Evolutionary conservation across 2,888 invertebrate genomes (phyloP).

Genomic region (Cryptocephalus primarius): DNA sequence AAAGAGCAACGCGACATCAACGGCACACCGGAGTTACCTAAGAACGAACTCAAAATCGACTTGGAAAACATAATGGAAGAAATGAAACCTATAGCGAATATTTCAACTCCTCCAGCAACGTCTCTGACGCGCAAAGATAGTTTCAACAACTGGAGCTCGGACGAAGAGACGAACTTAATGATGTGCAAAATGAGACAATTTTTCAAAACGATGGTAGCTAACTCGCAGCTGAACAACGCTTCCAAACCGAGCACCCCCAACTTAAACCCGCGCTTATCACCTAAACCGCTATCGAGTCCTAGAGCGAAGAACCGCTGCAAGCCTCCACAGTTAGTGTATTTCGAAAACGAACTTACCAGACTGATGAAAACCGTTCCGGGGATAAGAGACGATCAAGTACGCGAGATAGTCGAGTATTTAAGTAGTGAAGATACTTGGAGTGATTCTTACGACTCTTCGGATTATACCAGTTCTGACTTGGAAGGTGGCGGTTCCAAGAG

Average conservation of each 20-base stretch:
- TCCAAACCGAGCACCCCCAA: conserved; percentile 43
- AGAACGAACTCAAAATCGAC: conserved; percentile 35
- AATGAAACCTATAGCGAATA: conserved; percentile 29
- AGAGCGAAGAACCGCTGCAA: conserved; percentile 54
- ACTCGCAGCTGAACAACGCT: conserved; percentile 35
- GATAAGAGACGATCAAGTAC: conserved; percentile 79
- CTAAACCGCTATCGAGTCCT: conserved; percentile 45
- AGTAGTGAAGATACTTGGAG: conserved; percentile 91
- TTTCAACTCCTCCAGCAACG: conserved; percentile 38
- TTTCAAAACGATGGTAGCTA: conserved; percentile 82
- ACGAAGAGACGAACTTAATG: conserved; percentile 89
- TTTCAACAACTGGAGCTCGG: conserved; percentile 89
- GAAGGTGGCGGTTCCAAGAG: conserved; percentile 60
- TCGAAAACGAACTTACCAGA: conserved; percentile 80
- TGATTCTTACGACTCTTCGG: conserved; percentile 86
- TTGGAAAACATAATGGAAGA: conserved; percentile 51
- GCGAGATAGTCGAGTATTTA: conserved; percentile 84
- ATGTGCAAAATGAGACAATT: conserved; percentile 91
- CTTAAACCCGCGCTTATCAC: conserved; percentile 24
- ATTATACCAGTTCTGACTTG: conserved; percentile 81
- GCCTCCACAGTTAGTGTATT: conserved; percentile 77
- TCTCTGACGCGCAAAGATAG: conserved; percentile 74
- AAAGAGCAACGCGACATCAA: conserved; percentile 48
- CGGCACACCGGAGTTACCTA: conserved; percentile 24
- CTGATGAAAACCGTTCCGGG: conserved; percentile 91